phyloP scores from a whole-genome alignment of 2,888 invertebrate genomes.

The Noctua janthina region DNA sequence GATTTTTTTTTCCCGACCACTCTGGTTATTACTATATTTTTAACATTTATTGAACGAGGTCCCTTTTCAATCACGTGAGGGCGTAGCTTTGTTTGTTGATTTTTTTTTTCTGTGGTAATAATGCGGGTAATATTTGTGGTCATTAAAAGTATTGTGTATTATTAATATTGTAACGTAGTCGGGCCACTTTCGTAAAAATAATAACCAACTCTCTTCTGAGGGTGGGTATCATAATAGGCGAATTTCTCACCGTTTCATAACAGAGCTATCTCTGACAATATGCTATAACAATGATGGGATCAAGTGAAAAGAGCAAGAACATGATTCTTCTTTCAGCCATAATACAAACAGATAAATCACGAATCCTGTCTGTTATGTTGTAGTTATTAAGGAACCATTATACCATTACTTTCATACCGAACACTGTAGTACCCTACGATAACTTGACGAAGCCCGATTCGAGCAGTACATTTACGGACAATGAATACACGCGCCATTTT shows the following conservation, averaged over 20 bases:
- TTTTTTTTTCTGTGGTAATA: constrained; percentile 46
- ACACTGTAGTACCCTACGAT: background rate
- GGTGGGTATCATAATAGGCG: background rate
- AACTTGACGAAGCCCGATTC: background rate
- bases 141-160: constrained; percentile 32
- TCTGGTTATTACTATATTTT: constrained; percentile 72
- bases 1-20: constrained; percentile 60
- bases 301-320: background rate
- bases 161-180: constrained; percentile 5
- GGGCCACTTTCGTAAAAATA: background rate
- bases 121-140: constrained; percentile 45
- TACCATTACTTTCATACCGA: constrained; percentile 1
- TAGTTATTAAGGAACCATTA: background rate
- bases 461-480: constrained; percentile 2
- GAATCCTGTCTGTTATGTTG: background rate
- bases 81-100: constrained; percentile 51
- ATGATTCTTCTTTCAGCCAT: background rate
- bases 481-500: constrained; percentile 19
- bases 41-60: constrained; percentile 59
- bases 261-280: background rate
- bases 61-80: constrained; percentile 66
- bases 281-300: background rate
- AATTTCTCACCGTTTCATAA: background rate
- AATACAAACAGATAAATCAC: background rate
- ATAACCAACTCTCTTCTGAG: background rate